Base-by-base conservation (phyloP, 2,888 invertebrate species). In the Phymatocera aterrima region DNA sequence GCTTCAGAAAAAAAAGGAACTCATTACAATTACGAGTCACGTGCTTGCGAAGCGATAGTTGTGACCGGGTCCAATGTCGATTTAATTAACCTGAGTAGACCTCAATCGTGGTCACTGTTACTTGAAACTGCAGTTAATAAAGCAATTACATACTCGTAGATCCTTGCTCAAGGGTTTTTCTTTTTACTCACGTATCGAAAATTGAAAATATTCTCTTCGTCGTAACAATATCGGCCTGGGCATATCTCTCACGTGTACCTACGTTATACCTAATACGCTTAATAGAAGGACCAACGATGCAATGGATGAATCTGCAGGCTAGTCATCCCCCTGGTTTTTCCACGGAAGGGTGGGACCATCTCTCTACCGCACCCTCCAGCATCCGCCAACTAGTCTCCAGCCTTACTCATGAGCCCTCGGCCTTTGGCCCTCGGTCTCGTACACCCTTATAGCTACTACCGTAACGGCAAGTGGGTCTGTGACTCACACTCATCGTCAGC, bases 401-500 rank as follows among this genome's bases (percentile, higher is more conserved):
- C 68, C 24, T 68, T 24, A 34, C 18, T 37, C 46, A 68, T 40
- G 43, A 24, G 28, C 43, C 65, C 24, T 46, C 68, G 68, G 68
- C 46, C 68, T 68, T 68, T 68, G 68, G 46, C 68, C 43, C 68
- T 68, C 18, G 18, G 61, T 18, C 18, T 37, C 43, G 43, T n/a
- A n/a, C 68, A 68, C 68, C 68, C 68, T 68, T 68, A 68, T 68
- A 68, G 43, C 46, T 46, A 34, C 64, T 68, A 64, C 18, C 61
- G 43, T 46, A 68, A 46, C 24, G 68, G 46, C 43, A 68, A 68
- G 68, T 68, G 68, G 43, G 68, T 43, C 68, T 68, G 46, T 68
- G 68, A 68, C 68, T 68, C 68, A n/a, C n/a, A 68, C 68, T 68
- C 68, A 12, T 21, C 24, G 18, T n/a, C 34, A 64, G 37, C n/a